phyloP scores from a whole-genome alignment of 2,797 vertebrate species.

The Pithecia hirsuta region DNA sequence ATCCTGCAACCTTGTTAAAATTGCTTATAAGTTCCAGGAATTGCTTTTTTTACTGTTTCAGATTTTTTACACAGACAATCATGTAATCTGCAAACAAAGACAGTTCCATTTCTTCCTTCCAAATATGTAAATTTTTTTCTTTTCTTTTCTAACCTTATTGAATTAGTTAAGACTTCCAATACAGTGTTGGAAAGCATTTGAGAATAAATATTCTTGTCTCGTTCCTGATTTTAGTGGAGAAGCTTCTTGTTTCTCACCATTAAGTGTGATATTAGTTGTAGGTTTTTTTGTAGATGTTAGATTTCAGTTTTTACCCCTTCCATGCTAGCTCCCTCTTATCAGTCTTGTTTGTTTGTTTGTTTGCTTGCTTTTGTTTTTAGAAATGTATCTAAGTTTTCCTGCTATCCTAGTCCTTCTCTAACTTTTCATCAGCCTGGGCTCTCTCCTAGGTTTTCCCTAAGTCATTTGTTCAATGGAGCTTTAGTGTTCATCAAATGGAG shows the following conservation, averaged over 20 bases:
- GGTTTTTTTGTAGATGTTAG: not conserved
- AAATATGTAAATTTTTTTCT: rapidly evolving
- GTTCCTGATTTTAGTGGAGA: not conserved
- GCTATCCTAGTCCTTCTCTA: not conserved
- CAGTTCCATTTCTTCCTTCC: not conserved
- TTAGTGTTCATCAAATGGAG: not conserved
- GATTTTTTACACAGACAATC: not conserved
- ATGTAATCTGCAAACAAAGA: not conserved
- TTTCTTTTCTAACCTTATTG: not conserved
- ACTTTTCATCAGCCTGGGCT: rapidly evolving
- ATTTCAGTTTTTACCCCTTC: not conserved
- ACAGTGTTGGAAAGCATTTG: not conserved
- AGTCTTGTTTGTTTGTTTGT: not conserved
- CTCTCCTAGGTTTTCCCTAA: rapidly evolving
- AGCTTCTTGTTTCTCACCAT: not conserved
- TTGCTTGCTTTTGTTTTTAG: not conserved
- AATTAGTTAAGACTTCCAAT: not conserved
- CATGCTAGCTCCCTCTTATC: not conserved
- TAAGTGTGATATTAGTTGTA: not conserved
- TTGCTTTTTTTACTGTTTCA: not conserved
- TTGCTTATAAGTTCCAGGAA: not conserved
- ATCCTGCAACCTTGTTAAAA: not conserved
- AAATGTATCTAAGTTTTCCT: not conserved
- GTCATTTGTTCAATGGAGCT: not conserved
- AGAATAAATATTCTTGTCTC: not conserved